Conservation (phyloP, 2,888 invertebrate genomes). For the Tromatobia lineatoria region DNA sequence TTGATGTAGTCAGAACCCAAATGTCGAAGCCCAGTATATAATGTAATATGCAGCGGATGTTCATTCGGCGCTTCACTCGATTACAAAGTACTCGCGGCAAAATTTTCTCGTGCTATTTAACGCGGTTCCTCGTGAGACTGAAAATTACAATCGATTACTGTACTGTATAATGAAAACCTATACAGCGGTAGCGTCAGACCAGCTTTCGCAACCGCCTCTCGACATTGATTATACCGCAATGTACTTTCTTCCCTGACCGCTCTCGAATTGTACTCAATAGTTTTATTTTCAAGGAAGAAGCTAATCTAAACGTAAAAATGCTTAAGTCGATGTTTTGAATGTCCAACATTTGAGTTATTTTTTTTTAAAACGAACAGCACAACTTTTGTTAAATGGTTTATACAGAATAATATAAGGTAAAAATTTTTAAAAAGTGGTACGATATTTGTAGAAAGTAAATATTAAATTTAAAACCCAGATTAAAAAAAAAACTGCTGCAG, state of each 20-base stretch:
- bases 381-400: no score
- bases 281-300: not conserved
- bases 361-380: not conserved
- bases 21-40: conserved; percentile 1
- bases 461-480: not conserved
- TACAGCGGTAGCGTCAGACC: not conserved
- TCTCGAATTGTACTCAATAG: not conserved
- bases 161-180: conserved; percentile 42
- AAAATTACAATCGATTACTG: conserved; percentile 62
- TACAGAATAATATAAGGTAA: no score
- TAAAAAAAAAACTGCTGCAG: not conserved
- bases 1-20: not conserved
- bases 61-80: not conserved
- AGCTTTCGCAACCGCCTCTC: conserved; percentile 21
- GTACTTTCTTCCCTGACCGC: not conserved
- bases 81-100: not conserved
- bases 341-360: not conserved
- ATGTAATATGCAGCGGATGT: not conserved
- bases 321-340: no score
- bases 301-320: no score
- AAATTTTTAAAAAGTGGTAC: no score
- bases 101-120: conserved; percentile 31
- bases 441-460: not conserved
- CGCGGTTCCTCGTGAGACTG: conserved; percentile 23
- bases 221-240: not conserved